A percentile compares a stretch with the other conserved stretches of the same genome.
Evolutionary conservation across 2,797 vertebrate genomes (phyloP).

Genomic region (Anguilla marmorata): DNA sequence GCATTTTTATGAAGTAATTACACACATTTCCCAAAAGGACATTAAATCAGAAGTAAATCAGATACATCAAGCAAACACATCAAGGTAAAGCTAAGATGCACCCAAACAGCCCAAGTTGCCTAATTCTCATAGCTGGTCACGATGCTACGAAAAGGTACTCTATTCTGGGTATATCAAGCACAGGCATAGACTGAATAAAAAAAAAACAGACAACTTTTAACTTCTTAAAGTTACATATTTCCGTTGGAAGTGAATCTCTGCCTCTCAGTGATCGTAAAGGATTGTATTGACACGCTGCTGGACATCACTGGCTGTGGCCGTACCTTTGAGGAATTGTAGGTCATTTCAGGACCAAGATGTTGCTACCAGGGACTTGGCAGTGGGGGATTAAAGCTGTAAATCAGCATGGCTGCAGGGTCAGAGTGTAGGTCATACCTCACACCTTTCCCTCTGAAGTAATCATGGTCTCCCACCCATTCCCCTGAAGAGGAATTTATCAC

Average conservation of each 20-base stretch:
- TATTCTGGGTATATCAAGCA: background rate
- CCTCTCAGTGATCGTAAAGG: background rate
- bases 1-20: background rate
- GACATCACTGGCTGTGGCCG: background rate
- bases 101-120: background rate
- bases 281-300: background rate
- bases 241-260: background rate
- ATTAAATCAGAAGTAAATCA: background rate
- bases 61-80: background rate
- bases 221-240: background rate
- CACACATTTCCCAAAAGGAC: background rate
- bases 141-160: background rate
- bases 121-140: background rate
- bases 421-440: constrained; percentile 3
- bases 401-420: constrained; percentile 7
- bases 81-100: background rate
- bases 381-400: constrained; percentile 8
- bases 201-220: background rate
- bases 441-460: constrained; percentile 12
- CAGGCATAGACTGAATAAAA: background rate
- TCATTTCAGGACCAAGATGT: constrained; percentile 12
- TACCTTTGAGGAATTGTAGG: constrained; percentile 6
- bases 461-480: background rate
- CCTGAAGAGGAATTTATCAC: constrained; percentile 8
- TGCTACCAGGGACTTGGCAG: constrained; percentile 9